Evolutionary conservation across 2,888 invertebrate genomes (phyloP), one percentile per base, ranked within the genome.

Genomic region (Siphlonurus alternatus): DNA sequence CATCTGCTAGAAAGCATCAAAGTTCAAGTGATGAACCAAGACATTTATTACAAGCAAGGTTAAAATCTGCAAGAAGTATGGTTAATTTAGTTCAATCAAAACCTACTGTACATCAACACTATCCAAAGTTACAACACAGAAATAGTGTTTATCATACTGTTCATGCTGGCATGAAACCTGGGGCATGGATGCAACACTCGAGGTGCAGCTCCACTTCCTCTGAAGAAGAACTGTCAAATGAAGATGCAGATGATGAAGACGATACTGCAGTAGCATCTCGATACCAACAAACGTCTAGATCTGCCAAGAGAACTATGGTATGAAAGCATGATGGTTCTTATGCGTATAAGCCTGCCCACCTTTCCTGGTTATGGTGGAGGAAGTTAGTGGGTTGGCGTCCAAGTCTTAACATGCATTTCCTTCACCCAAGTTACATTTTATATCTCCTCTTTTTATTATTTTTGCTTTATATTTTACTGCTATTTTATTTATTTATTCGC

Each of bases 141-240:
- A 38, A 38, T 5, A 63, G 51, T 25, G 25, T 63, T 2, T 77
- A 77, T 69, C 75, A 77, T 67, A 78, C 78, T 18, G 71, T 77
- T 38, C 78, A 78, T 67, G 71, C 69, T 23, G 74, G 74, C 18
- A 67, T 70, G 68, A 67, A 66, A 22, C 62, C 64, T 10, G 62
- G 63, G 23, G 61, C 60, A 25, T 65, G 24, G 62, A 54, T 15
- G 59, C 63, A 38, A 53, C 53, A 25, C 54, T 20, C 61, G 59
- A 22, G 38, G 53, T 10, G 38, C 15, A 38, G 38, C 38, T 38
- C 38, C 5, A 10, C 38, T 38, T 38, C 7, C 15, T 10, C 7
- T 38, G 38, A 38, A 10, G 38, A 38, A 10, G 38, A 38, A 38
- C 38, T 38, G 38, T 38, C 38, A 38, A 38, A 38, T 38, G 38